Evolutionary conservation across 2,797 vertebrate genomes (phyloP).

Genomic region (Poecilia gillii): DNA sequence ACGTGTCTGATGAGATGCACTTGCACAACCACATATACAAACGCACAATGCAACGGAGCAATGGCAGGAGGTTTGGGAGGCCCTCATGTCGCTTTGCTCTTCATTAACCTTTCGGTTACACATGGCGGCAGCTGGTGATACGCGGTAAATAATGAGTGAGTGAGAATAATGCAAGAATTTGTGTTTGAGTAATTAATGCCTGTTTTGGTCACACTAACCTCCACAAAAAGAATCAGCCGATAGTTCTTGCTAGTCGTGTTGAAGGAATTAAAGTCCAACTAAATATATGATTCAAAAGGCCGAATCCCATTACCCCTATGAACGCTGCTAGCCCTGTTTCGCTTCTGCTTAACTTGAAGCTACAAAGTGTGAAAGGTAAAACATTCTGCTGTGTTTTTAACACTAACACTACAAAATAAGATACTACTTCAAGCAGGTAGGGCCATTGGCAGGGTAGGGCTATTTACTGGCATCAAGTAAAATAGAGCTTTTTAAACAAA

Average conservation of each 20-base stretch:
- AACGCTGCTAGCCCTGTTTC: not conserved
- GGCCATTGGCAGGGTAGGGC: not conserved
- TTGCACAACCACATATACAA: conserved; percentile 16
- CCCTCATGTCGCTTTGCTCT: conserved; percentile 58
- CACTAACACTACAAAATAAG: no score
- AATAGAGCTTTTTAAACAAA: not conserved
- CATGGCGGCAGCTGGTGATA: conserved; percentile 64
- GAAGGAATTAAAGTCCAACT: not conserved
- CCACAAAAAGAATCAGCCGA: conserved; percentile 10
- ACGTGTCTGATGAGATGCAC: conserved; percentile 48
- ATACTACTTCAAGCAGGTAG: not conserved
- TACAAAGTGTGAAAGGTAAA: not conserved
- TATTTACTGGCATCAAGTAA: not conserved
- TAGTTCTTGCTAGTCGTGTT: conserved; percentile 32
- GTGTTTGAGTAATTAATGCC: conserved; percentile 66
- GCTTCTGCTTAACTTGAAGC: not conserved
- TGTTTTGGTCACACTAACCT: conserved; percentile 50
- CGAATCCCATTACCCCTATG: no score
- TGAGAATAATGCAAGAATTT: conserved; percentile 41
- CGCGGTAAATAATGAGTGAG: conserved; percentile 68
- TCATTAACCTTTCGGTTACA: conserved; percentile 76
- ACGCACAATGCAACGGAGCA: conserved; percentile 20
- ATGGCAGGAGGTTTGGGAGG: conserved; percentile 53
- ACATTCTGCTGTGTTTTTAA: not conserved
- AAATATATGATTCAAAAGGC: not conserved